Base-by-base conservation (phyloP, 2,113 vertebrate species). In the Micromys minutus region DNA sequence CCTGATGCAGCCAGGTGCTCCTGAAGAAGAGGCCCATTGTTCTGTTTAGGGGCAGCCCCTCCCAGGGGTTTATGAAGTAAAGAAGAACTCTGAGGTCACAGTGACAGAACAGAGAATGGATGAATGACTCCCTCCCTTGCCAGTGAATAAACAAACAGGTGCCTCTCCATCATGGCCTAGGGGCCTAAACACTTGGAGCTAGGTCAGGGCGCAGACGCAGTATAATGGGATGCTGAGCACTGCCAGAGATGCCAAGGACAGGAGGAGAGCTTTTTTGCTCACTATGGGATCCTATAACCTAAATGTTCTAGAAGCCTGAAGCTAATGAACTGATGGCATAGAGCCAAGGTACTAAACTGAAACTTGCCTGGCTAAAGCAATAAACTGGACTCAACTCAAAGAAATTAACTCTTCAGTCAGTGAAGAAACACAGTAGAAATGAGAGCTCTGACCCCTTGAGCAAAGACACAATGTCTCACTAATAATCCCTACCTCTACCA, bases 11-110 rank as follows among this genome's bases (percentile, higher is more conserved):
- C 89, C 12, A 45, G 71, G 50, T 3, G 9, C 26, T 90, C 90
- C 91, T 72, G 63, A 89, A 95, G 95, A 95, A 76, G 92, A 75
- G 95, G 69, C 83, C 94, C 90, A 79, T 39, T 97, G 89, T 97
- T 97, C 93, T 94, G 63, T 91, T 21, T 74, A 69, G 76, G 76
- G 88, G 88, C 24, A 75, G 85, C 86, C 95, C 95, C 95, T 93
- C 88, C 95, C 92, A 59, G 9, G 80, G 94, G 83, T 96, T 97
- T 96, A 96, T 97, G 96, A 97, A 96, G 94, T 88, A 57, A 97
- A 84, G 69, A 96, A 96, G 96, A 98, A 96, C 94, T 96, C 95
- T 97, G 96, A 97, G 95, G 96, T 97, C 97, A 96, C 93, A 94
- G 61, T 95, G 42, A 92, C 61, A 81, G 65, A 91, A 93, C 55